Conservation (phyloP, 2,888 invertebrate genomes). For the Mellilla xanthometata region DNA sequence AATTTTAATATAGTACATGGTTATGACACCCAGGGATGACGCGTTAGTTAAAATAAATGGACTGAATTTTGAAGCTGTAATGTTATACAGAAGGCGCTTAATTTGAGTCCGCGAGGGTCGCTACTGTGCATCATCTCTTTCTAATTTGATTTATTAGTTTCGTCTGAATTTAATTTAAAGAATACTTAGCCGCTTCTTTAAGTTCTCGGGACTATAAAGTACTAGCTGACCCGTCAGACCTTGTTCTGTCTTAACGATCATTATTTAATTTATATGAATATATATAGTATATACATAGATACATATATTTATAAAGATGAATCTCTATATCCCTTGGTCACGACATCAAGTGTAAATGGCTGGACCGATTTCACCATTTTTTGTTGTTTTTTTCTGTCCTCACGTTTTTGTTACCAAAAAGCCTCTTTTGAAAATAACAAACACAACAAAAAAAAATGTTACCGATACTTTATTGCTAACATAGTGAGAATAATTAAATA, state of each 20-base stretch:
- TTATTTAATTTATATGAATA: too few species aligned
- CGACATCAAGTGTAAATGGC: too few species aligned
- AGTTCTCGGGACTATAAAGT: conserved; percentile 18
- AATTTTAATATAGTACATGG: conserved; percentile 20
- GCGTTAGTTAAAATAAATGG: conserved; percentile 17
- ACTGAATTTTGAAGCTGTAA: conserved; percentile 13
- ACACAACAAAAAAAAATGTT: too few species aligned
- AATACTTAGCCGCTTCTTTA: conserved; percentile 18
- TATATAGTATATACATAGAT: too few species aligned
- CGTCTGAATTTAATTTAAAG: conserved; percentile 18
- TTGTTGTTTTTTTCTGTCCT: too few species aligned
- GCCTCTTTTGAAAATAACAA: too few species aligned
- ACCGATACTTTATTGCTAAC: conserved; percentile 15
- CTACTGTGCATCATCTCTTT: conserved; percentile 14
- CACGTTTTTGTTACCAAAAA: too few species aligned
- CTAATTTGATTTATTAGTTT: conserved; percentile 16
- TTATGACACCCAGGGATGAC: conserved; percentile 20
- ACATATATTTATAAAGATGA: too few species aligned
- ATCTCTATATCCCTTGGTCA: too few species aligned
- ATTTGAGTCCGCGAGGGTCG: conserved; percentile 4
- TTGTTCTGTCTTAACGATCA: too few species aligned
- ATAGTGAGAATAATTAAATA: conserved; percentile 13
- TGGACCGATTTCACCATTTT: too few species aligned
- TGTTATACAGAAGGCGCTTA: conserved; percentile 10
- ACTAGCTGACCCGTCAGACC: too few species aligned